Conservation (phyloP, 2,113 vertebrate species). For the Chionomys nivalis region DNA sequence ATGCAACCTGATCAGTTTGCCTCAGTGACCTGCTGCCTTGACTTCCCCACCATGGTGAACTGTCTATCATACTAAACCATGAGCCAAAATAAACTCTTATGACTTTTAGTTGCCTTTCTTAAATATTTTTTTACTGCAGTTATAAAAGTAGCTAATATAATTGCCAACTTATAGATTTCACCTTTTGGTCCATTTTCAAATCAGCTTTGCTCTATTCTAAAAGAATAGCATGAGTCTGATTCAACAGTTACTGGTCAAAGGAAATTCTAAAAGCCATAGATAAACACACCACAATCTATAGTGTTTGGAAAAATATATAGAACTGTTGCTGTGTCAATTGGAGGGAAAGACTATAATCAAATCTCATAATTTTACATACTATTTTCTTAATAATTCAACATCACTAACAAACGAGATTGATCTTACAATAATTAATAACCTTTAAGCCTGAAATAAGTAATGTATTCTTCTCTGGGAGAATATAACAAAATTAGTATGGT, state of each 20-base stretch:
- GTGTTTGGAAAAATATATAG: slow-evolving; percentile 21
- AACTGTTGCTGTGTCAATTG: not conserved
- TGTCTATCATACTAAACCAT: not conserved
- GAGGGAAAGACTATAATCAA: not conserved
- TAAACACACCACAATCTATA: not conserved
- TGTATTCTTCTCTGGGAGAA: not conserved
- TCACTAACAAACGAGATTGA: slow-evolving; percentile 1
- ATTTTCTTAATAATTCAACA: slow-evolving; percentile 49
- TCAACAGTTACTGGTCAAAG: not conserved
- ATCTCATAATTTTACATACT: not conserved
- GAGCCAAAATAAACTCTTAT: not conserved
- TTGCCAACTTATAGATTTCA: not conserved
- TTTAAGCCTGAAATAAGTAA: not conserved
- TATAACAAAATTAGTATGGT: slow-evolving; percentile 26
- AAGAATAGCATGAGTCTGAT: not conserved
- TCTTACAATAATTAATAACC: slow-evolving; percentile 40
- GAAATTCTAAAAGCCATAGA: not conserved
- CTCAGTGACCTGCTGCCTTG: not conserved
- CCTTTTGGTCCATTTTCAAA: slow-evolving; percentile 11
- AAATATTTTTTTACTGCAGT: not conserved
- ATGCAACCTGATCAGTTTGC: not conserved
- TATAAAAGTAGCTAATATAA: not conserved
- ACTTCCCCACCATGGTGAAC: not conserved
- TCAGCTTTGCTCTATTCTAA: not conserved
- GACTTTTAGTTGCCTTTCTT: not conserved